Base-by-base conservation (phyloP, 2,113 vertebrate species). In the Probosciger aterrimus region DNA sequence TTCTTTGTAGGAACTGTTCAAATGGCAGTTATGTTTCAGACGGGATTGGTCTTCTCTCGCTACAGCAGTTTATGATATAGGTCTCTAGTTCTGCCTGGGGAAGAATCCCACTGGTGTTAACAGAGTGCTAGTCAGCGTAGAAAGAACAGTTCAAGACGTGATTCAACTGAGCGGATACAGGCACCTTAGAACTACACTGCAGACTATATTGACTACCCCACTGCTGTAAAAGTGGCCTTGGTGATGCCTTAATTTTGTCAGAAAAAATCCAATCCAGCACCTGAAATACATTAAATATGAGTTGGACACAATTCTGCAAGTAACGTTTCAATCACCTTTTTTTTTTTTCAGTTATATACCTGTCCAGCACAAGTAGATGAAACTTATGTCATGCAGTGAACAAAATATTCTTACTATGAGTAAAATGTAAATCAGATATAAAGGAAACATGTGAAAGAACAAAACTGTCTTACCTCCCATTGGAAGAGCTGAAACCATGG, bases 381-480 rank as follows among this genome's bases (percentile, higher is more conserved):
- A 95, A 84, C 7, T 71, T 33, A 18, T 15, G 31, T 75, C 69
- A 64, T 28, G 68, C 50, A 67, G 76, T 17, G 50, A 93, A 81
- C 37, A 88, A 93, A 93, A 81, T 70, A 84, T 35, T 86, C 55
- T 86, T 31, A 71, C 75, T 91, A 83, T 63, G 77, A 77, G 80
- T 74, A 81, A 83, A 91, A 93, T 55, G 49, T 73, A 91, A 95
- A 92, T 93, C 52, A 76, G 65, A 76, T 73, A 65, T 73, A 85
- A 95, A 87, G 67, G 65, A 69, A 96, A 88, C 47, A n/a, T n/a
- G 19, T 37, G 81, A 91, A 84, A 82, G 69, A 93, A 86, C 47
- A 81, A 83, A 91, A 86, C 47, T 7, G 14, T 37, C 39, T 70
- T 43, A 44, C 77, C 65, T 93, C 65, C 88, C 86, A 52, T 11